Evolutionary conservation across 1,140 invertebrate genomes (phyloP).

Genomic region (Drosophila sechellia): DNA sequence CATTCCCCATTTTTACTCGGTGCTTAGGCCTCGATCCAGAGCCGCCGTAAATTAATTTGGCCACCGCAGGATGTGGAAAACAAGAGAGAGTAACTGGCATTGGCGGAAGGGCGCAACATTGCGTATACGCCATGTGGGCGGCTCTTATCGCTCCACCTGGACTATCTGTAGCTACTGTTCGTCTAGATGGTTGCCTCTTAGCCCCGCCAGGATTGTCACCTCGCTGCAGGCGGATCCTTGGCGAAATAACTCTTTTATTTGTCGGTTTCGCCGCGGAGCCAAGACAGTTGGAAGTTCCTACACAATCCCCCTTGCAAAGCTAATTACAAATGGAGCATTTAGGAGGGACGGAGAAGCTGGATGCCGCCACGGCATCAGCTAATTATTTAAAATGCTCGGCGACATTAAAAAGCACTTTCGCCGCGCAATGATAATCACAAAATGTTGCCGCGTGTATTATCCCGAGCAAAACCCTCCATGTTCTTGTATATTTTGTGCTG

Average conservation of each 20-base stretch:
- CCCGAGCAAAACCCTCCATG: background rate
- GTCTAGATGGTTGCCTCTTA: background rate
- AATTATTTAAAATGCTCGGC: conserved; percentile 78
- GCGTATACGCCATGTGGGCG: conserved; percentile 66
- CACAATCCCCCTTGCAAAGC: conserved; percentile 15
- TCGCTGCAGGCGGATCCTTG: background rate
- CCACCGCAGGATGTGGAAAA: conserved; percentile 30
- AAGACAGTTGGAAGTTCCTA: conserved; percentile 26
- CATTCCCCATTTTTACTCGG: conserved; percentile 32
- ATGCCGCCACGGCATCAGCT: conserved; percentile 47
- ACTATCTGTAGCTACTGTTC: background rate
- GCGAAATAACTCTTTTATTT: conserved; percentile 16
- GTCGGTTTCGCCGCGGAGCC: background rate
- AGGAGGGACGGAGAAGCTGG: too few relatives aligned
- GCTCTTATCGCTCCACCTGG: conserved; percentile 33
- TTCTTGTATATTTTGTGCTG: conserved; percentile 26
- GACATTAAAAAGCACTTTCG: conserved; percentile 80
- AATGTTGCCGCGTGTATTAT: conserved; percentile 19
- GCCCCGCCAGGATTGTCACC: background rate
- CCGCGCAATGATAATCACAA: conserved; percentile 71
- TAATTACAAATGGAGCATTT: conserved; percentile 56
- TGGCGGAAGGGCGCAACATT: conserved; percentile 59
- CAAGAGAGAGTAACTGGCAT: conserved; percentile 11
- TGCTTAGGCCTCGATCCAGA: conserved; percentile 8
- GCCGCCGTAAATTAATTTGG: conserved; percentile 64